phyloP scores from a whole-genome alignment of 2,888 invertebrate genomes.

The Drosophila suboccidentalis region DNA sequence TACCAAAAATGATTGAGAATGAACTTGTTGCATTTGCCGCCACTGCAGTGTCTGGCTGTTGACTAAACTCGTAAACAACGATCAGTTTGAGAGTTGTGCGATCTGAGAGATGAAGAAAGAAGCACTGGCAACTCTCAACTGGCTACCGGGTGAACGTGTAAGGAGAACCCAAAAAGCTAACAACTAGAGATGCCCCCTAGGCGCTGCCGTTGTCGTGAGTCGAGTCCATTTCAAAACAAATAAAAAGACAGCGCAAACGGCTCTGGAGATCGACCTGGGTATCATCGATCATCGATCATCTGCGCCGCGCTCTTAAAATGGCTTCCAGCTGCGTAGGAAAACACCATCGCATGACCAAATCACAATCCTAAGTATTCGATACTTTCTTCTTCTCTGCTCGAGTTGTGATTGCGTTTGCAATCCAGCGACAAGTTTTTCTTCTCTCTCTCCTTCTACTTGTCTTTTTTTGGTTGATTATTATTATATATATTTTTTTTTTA shows the following conservation, averaged over 20 bases:
- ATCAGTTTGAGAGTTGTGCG: conserved; percentile 26
- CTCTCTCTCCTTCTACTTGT: neutral
- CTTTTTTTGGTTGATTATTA: conserved; percentile 78
- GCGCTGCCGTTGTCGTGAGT: conserved; percentile 74
- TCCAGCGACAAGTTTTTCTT: conserved; percentile 58
- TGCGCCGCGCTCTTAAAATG: conserved; percentile 76
- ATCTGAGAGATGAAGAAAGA: conserved; percentile 9
- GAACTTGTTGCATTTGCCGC: conserved; percentile 74
- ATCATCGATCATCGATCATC: conserved; percentile 81
- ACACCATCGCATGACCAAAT: conserved; percentile 83
- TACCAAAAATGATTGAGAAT: conserved; percentile 72
- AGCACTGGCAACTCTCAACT: neutral
- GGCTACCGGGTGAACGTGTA: conserved; percentile 61
- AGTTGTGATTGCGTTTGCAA: conserved; percentile 77
- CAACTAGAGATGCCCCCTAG: conserved; percentile 69
- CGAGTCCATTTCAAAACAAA: conserved; percentile 69
- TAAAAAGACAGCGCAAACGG: conserved; percentile 59
- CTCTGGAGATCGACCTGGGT: conserved; percentile 62
- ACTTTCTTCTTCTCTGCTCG: conserved; percentile 75
- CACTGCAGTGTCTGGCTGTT: conserved; percentile 31
- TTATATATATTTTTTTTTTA: conserved; percentile 23
- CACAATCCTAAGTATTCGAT: conserved; percentile 65
- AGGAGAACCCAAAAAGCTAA: conserved; percentile 71
- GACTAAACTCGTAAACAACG: conserved; percentile 40
- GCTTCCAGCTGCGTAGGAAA: conserved; percentile 80